Conservation (phyloP, 2,113 vertebrate species). For the Brienomyrus longianalis region DNA sequence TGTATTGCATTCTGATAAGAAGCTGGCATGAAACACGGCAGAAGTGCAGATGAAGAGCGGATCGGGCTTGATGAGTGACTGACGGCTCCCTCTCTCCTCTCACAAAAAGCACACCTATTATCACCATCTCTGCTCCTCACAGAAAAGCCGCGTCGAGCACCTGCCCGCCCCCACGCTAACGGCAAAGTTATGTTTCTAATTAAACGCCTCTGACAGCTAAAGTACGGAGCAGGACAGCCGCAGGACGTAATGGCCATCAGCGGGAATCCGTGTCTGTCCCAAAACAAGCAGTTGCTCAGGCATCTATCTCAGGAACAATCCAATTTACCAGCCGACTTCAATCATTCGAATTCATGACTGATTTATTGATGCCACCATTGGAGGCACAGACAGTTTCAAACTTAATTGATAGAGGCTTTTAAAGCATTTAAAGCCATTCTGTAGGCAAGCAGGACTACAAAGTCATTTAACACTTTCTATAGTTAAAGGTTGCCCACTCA, state of each 20-base stretch:
- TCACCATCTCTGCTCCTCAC: not conserved
- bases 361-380: not conserved
- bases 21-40: not conserved
- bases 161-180: not conserved
- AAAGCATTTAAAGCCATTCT: not conserved
- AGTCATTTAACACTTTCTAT: not conserved
- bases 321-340: not conserved
- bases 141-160: not conserved
- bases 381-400: not conserved
- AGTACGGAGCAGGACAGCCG: not conserved
- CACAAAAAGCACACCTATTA: not conserved
- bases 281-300: not conserved
- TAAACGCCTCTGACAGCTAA: not conserved
- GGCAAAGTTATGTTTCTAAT: not conserved
- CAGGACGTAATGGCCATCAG: not conserved
- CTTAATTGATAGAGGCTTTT: not conserved
- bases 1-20: not conserved
- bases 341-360: not conserved
- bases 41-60: not conserved
- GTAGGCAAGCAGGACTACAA: not conserved
- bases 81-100: not conserved
- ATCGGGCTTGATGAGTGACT: not conserved
- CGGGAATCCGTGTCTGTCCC: not conserved
- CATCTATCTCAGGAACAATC: not conserved
- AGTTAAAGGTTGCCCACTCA: not conserved